Evolutionary conservation across 2,888 invertebrate genomes (phyloP), one percentile per base, ranked within the genome.

Genomic region (Seira ritae): DNA sequence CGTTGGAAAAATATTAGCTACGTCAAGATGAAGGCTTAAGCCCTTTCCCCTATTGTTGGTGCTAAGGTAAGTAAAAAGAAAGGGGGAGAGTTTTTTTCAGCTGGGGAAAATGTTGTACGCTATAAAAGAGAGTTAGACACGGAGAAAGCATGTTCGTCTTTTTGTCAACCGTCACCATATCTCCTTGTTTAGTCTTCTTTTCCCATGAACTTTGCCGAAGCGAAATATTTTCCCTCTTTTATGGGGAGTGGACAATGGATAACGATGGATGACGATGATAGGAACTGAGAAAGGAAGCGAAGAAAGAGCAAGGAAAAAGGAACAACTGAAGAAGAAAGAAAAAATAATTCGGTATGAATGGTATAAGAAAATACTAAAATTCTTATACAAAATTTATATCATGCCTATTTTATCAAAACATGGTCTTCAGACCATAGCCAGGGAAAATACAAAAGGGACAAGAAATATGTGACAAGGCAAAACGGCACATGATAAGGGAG

Each of bases 121-220:
- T 55, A 55, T 0, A 15, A 24, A 24, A 22, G 4, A n/a, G 23
- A 20, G 15, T 37, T 20, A 62, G 60, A 1, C 12, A 23, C 15
- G 19, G 60, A 42, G 60, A 60, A 72, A 62, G 19, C 8, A 37
- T 69, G 37, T 69, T 8, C 20, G 50, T n/a, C 79, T 50, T 67
- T 79, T 79, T 79, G 72, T 79, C 79, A 79, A 79, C 72, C 72
- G 71, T 79, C 79, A 79, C 66, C 79, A 67, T 37, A 60, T 69
- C 55, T 62, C 50, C 67, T 19, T 67, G 20, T n/a, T 17, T 31
- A 15, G 46, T 46, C 1, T 78, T 24, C 37, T 42, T 67, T 79
- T 79, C 79, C 72, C 79, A 78, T 67, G 67, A 72, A 79, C 79
- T 67, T 55, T 55, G 72, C 79, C 55, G 67, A 62, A 72, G 62